phyloP scores from a whole-genome alignment of 2,888 invertebrate genomes.

The Nomada fabriciana region DNA sequence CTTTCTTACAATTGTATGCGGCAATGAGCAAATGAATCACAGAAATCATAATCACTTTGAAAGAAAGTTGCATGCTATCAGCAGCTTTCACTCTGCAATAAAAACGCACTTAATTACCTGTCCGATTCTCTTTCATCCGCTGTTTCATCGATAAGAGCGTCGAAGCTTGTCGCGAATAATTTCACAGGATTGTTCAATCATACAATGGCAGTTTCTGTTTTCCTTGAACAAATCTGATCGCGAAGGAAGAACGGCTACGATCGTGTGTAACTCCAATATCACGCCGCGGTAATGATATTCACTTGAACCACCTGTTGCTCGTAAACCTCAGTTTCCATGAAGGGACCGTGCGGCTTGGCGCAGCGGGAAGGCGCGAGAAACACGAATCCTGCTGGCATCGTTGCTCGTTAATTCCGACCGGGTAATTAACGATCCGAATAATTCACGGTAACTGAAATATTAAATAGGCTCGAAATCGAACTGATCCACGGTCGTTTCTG shows the following conservation, averaged over 20 bases:
- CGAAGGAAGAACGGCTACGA: constrained; percentile 28
- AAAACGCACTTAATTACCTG: too few species aligned
- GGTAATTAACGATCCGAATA: constrained; percentile 70
- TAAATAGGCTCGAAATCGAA: constrained; percentile 49
- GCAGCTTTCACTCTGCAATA: too few species aligned
- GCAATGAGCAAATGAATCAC: too few species aligned
- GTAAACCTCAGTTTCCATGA: constrained; percentile 57
- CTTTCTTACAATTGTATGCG: too few species aligned
- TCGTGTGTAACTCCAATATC: constrained; percentile 26
- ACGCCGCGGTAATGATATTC: constrained; percentile 53
- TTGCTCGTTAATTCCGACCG: constrained; percentile 68
- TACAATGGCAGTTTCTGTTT: not conserved
- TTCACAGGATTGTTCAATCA: too few species aligned
- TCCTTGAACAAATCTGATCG: constrained; percentile 31
- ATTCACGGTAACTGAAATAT: constrained; percentile 58
- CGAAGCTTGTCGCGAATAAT: not conserved
- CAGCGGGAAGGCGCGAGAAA: constrained; percentile 54
- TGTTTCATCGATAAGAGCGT: not conserved
- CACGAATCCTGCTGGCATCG: constrained; percentile 40
- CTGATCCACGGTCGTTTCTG: not conserved
- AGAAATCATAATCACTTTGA: too few species aligned
- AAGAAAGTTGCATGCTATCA: too few species aligned
- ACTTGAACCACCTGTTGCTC: constrained; percentile 68
- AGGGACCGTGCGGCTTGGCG: constrained; percentile 21
- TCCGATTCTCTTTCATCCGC: not conserved